Evolutionary conservation across 2,797 vertebrate species (phyloP).

Genomic region (Lepidocolaptes lacrymiger): DNA sequence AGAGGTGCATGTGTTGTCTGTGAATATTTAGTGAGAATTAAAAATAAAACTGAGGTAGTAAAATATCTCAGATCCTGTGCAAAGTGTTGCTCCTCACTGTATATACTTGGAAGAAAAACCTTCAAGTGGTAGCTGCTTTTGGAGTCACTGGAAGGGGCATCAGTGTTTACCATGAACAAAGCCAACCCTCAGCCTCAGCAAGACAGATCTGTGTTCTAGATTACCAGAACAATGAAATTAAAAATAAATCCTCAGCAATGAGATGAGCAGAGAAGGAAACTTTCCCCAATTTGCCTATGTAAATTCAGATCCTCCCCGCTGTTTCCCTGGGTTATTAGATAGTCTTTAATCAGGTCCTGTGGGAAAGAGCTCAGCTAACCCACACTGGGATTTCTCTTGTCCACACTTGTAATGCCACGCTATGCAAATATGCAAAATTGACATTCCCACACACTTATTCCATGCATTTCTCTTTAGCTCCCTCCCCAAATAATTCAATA

Average conservation of each 20-base stretch:
- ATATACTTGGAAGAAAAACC: not conserved
- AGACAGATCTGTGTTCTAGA: not conserved
- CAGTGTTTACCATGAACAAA: not conserved
- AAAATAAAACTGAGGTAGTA: not conserved
- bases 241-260: not conserved
- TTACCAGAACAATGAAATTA: not conserved
- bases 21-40: not conserved
- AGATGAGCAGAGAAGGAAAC: not conserved
- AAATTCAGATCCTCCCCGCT: not conserved
- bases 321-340: not conserved
- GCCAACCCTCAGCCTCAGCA: not conserved
- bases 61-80: not conserved
- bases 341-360: constrained; percentile 1
- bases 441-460: not conserved
- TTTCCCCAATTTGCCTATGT: not conserved
- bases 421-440: not conserved
- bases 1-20: not conserved
- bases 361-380: constrained; percentile 29
- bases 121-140: not conserved
- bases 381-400: not conserved
- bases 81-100: not conserved
- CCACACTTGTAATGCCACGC: not conserved
- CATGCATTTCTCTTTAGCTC: not conserved
- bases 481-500: not conserved
- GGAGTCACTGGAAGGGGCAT: not conserved